A percentile compares a stretch with the other conserved stretches of the same genome.
Evolutionary conservation across 2,797 vertebrate genomes (phyloP).

Genomic region (Helostoma temminkii): DNA sequence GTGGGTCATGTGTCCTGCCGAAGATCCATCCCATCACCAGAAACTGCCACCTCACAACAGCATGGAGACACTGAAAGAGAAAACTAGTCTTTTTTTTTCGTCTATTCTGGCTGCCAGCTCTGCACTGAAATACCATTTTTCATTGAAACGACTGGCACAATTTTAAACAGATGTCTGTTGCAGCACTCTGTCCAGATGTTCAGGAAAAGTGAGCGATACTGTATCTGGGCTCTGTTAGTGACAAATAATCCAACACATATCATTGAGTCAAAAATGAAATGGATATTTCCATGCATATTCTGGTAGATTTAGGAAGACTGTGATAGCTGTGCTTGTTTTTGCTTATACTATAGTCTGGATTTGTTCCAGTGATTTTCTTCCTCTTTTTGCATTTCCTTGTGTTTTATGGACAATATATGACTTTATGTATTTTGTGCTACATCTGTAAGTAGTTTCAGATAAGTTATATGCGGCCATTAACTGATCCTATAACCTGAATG

Average conservation of each 20-base stretch:
- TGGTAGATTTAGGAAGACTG: background rate
- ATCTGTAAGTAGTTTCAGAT: constrained; percentile 73
- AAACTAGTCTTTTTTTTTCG: constrained; percentile 64
- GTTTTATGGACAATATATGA: constrained; percentile 34
- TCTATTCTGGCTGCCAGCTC: constrained; percentile 58
- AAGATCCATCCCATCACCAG: constrained; percentile 20
- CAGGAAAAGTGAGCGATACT: constrained; percentile 13
- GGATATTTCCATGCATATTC: background rate
- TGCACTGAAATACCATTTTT: constrained; percentile 48
- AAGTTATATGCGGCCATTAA: constrained; percentile 64
- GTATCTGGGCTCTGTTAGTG: background rate
- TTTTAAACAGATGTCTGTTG: constrained; percentile 49
- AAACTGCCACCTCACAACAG: constrained; percentile 42
- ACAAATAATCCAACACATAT: constrained; percentile 8
- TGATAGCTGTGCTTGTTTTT: background rate
- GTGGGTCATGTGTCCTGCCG: constrained; percentile 22
- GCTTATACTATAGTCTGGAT: background rate
- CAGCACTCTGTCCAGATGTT: constrained; percentile 57
- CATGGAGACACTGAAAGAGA: constrained; percentile 50
- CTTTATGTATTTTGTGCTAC: constrained; percentile 38
- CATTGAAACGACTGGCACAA: constrained; percentile 60
- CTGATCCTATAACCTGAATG: constrained; percentile 51
- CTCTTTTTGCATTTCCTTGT: constrained; percentile 15
- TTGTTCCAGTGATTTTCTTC: constrained; percentile 18
- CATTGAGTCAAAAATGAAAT: background rate